Percentiles rank a stretch among this genome's conserved stretches.
Evolutionary conservation across 2,888 invertebrate genomes (phyloP).

Genomic region (Oscheius sp.): DNA sequence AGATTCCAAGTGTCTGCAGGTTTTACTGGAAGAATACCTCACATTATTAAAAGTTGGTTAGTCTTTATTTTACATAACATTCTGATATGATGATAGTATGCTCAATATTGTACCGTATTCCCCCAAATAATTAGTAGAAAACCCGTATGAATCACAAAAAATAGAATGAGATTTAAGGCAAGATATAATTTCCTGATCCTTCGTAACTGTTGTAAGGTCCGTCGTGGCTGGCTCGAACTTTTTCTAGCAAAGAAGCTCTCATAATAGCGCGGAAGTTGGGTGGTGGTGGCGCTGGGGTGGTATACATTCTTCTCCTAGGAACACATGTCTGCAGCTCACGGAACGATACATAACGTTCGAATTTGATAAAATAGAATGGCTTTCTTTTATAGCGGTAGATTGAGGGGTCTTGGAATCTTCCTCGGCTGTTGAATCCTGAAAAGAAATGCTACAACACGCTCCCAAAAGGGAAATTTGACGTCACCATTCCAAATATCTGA

Average conservation of each 20-base stretch:
- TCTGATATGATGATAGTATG: conserved; percentile 3
- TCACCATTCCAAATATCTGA: too few relatives aligned
- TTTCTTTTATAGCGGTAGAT: conserved; percentile 41
- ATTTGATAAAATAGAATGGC: conserved; percentile 52
- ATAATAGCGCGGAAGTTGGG: not conserved
- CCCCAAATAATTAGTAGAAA: conserved; percentile 6
- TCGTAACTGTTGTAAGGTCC: conserved; percentile 25
- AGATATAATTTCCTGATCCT: conserved; percentile 5
- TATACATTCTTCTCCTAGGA: not conserved
- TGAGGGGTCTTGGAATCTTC: conserved; percentile 47
- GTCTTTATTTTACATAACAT: conserved; percentile 17
- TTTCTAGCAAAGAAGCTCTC: conserved; percentile 14
- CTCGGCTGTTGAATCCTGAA: conserved; percentile 53
- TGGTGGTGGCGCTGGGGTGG: not conserved
- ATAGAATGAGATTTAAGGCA: conserved; percentile 11
- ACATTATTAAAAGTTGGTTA: not conserved
- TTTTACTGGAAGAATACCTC: conserved; percentile 20
- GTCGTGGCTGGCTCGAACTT: conserved; percentile 28
- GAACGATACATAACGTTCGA: conserved; percentile 47
- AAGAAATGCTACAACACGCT: not conserved
- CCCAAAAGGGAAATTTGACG: too few relatives aligned
- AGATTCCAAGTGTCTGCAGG: conserved; percentile 23
- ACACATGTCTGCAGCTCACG: conserved; percentile 40
- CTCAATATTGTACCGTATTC: not conserved
- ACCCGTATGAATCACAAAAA: not conserved